Evolutionary conservation across 2,113 vertebrate species (phyloP).

Genomic region (Dicentrarchus labrax): DNA sequence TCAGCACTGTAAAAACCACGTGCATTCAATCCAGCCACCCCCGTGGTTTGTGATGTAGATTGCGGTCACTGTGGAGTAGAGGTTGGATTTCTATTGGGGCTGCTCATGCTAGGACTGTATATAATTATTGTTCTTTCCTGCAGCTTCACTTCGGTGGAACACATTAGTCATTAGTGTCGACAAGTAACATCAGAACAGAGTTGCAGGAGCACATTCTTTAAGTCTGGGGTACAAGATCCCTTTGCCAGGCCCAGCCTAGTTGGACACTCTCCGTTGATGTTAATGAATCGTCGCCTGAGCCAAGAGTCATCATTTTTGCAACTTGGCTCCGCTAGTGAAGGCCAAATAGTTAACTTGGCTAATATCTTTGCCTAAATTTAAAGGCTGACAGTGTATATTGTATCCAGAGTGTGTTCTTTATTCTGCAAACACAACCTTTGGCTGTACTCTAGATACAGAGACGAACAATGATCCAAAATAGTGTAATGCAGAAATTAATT

Average conservation of each 20-base stretch:
- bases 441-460: not conserved
- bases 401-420: not conserved
- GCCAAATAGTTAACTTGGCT: not conserved
- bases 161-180: not conserved
- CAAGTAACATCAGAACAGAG: not conserved
- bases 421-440: not conserved
- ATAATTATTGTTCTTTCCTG: not conserved
- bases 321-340: constrained; percentile 18
- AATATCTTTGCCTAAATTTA: not conserved
- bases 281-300: not conserved
- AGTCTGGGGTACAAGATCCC: not conserved
- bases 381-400: not conserved
- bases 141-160: not conserved
- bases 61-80: not conserved
- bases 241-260: not conserved
- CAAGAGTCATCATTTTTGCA: not conserved
- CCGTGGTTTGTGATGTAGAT: constrained; percentile 8
- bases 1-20: constrained; percentile 5
- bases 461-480: not conserved
- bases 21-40: constrained; percentile 21
- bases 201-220: not conserved
- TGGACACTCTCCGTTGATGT: not conserved
- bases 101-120: not conserved
- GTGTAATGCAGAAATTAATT: not conserved
- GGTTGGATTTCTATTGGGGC: not conserved